Evolutionary conservation across 2,888 invertebrate species (phyloP), one percentile per base, ranked within the genome.

Genomic region (Epinotia demarniana): DNA sequence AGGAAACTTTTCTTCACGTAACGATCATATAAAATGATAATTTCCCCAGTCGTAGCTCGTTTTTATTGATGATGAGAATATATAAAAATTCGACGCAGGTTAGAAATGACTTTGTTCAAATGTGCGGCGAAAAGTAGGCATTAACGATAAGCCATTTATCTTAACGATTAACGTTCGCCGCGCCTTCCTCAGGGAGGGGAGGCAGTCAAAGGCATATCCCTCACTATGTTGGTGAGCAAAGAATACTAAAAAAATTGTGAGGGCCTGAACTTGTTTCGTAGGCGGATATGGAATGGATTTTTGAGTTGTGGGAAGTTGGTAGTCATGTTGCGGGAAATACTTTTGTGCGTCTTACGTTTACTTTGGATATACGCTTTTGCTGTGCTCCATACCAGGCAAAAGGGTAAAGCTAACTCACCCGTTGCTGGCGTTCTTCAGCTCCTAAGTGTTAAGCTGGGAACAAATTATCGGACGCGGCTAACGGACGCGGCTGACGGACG

Each of bases 91-190:
- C 57, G 62, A 62, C 61, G 72, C 61, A 73, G 69, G 69, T 64
- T 69, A 58, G 63, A 64, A 74, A 70, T 63, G 63, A 75, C 69
- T 70, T 70, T 64, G 49, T 58, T 33, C 64, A 23, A 69, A 70
- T 66, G 75, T 63, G 66, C 71, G 64, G 27, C 39, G 53, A 60
- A 71, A 71, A 71, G 71, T 71, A 75, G 71, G 71, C 55, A 66
- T 71, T 71, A 71, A 75, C 75, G 75, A 71, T 75, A 75, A 71
- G 66, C 27, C 75, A 75, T 75, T 75, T 71, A 57, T 75, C 67
- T 62, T 46, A 33, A 67, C 71, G 72, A 75, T 67, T 72, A 75
- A 75, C 67, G 75, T 75, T 67, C 61, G 49, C 66, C 72, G 66
- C 39, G 16, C 53, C 18, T 18, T 67, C 75, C 75, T 64, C 39